Percentiles rank a stretch among this genome's conserved stretches.
Conservation (phyloP, 2,113 vertebrate genomes). For the Camarhynchus parvulus region DNA sequence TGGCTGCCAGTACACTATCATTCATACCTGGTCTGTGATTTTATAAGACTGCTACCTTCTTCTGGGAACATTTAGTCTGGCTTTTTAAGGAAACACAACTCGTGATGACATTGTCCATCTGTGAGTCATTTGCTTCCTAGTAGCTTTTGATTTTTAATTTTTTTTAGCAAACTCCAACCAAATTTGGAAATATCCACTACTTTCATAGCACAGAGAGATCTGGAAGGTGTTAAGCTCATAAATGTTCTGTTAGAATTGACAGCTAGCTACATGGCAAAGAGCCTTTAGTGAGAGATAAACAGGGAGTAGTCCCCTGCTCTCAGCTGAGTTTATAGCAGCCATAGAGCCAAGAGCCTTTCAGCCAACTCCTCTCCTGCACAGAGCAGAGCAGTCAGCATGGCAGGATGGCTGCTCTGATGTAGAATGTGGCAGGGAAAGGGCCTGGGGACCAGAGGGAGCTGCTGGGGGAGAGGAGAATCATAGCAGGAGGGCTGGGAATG, state of each 20-base stretch:
- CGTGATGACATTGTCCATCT: background rate
- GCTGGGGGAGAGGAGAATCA: background rate
- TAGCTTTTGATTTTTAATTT: background rate
- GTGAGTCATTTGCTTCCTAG: background rate
- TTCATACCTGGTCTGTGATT: background rate
- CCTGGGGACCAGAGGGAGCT: background rate
- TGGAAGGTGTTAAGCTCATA: background rate
- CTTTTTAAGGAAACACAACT: conserved; percentile 4
- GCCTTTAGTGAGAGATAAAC: background rate
- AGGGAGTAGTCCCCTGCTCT: background rate
- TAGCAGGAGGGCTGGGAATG: background rate
- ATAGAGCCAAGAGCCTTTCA: background rate
- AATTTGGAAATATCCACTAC: background rate
- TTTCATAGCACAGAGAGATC: background rate
- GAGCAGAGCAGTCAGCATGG: background rate
- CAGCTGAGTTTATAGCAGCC: background rate
- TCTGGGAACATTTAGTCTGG: background rate
- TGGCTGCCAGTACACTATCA: background rate
- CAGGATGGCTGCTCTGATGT: background rate
- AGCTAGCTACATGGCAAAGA: background rate
- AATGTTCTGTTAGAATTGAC: background rate
- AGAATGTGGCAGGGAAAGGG: background rate
- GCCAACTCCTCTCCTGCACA: background rate
- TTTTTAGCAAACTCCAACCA: background rate
- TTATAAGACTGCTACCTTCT: background rate